Evolutionary conservation across 2,113 vertebrate species (phyloP), one percentile per base, ranked within the genome.

Genomic region (Smithornis capensis): DNA sequence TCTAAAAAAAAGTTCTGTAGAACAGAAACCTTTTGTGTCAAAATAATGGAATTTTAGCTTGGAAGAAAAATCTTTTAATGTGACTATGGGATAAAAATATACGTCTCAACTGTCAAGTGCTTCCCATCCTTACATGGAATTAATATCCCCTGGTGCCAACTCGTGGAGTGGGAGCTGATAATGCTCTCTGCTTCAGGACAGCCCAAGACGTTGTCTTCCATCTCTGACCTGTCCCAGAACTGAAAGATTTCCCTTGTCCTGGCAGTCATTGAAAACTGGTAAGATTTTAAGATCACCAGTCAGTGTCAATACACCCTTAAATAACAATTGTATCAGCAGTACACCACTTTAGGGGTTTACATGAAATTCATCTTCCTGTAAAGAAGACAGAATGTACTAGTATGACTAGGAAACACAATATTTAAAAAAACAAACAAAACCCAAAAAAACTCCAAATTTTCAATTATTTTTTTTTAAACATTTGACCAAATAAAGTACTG

Each of bases 391-490:
- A 83, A 55, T 25, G 6, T 16, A 53, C 5, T 17, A 31, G 3
- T 28, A 38, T 49, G 73, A 42, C 7, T 79, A 68, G 44, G 42
- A 47, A 95, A 64, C 4, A 37, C 9, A 53, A 14, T 2, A 56
- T 15, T 56, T 5, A 44, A 57, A 7, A 27, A 10, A 67, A 4
- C 6, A 22, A 45, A 24, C 7, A 28, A 35, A 70, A 9, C 44
- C 17, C 4, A 28, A 24, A 16, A 24, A 70, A n/a, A 6, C 1
- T 9, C 1, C 12, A n/a, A n/a, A 27, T 7, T 6, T n/a, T 27
- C 13, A 47, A 45, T 45, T 33, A 1, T 8, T 50, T 86, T 64
- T 73, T 62, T 67, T n/a, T n/a, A 25, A 37, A 14, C 12, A 42
- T 42, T 86, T 86, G 9, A 68, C 8, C 0, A 83, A 92, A 79